Evolutionary conservation across 2,888 invertebrate species (phyloP).

Genomic region (Mesorhabditis belari): DNA sequence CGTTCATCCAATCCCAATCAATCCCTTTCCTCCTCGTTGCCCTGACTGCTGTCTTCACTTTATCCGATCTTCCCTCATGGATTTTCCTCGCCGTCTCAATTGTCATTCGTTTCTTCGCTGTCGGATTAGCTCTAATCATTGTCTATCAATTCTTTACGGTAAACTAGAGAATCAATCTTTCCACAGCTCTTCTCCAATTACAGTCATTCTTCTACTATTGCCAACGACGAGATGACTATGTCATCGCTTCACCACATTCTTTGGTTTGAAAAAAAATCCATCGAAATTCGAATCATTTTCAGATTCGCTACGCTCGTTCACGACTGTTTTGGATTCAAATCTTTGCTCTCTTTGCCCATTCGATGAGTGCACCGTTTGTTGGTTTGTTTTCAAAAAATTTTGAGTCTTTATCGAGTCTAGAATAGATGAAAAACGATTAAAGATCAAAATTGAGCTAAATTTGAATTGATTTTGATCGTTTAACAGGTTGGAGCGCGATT

Average conservation of each 20-base stretch:
- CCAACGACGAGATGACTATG: neutral
- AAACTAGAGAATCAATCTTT: neutral
- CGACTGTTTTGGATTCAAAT: neutral
- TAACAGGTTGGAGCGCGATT: neutral
- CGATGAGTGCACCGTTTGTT: neutral
- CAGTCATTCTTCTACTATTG: neutral
- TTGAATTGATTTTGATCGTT: neutral
- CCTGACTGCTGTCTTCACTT: neutral
- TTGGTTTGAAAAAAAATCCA: too few relatives aligned
- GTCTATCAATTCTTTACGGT: neutral
- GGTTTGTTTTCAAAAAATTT: neutral
- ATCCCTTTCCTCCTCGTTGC: neutral
- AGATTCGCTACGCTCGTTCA: neutral
- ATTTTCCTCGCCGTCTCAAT: neutral
- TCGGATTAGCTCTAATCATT: neutral
- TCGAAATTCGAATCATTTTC: too few relatives aligned
- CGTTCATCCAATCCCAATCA: neutral
- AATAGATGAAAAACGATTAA: too few relatives aligned
- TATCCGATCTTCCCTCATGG: neutral
- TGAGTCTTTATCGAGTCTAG: neutral
- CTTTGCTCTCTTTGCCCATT: neutral
- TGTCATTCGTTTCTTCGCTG: neutral
- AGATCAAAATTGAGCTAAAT: too few relatives aligned
- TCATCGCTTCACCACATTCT: neutral
- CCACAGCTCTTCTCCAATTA: neutral